phyloP scores from a whole-genome alignment of 2,888 invertebrate genomes.

The Cremastobaeus sp. region DNA sequence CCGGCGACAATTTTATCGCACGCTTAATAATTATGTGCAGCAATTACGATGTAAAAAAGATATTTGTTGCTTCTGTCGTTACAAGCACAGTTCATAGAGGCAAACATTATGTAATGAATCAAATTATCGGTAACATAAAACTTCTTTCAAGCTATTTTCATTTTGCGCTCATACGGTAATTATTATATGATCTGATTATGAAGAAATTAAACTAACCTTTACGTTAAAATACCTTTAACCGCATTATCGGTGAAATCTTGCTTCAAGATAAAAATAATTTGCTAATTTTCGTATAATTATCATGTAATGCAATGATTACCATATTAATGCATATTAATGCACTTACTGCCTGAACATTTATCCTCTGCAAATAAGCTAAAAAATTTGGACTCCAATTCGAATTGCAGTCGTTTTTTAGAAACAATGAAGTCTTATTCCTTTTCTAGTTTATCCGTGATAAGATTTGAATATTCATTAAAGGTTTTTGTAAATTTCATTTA shows the following conservation, averaged over 20 bases:
- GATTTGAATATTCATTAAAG: conserved; percentile 17
- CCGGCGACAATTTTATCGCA: conserved; percentile 49
- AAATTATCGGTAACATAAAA: conserved; percentile 31
- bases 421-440: neutral
- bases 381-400: too few relatives aligned
- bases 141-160: conserved; percentile 27
- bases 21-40: conserved; percentile 37
- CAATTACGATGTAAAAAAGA: conserved; percentile 37
- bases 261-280: too few relatives aligned
- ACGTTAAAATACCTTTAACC: too few relatives aligned
- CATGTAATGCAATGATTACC: too few relatives aligned
- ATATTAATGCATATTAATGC: too few relatives aligned
- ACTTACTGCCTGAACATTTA: too few relatives aligned
- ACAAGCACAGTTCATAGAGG: conserved; percentile 20
- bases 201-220: too few relatives aligned
- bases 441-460: neutral
- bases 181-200: conserved; percentile 28
- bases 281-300: too few relatives aligned
- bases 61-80: conserved; percentile 51
- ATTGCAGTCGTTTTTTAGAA: too few relatives aligned
- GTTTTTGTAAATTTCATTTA: neutral
- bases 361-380: too few relatives aligned
- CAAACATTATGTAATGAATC: conserved; percentile 33
- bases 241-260: too few relatives aligned
- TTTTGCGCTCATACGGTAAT: conserved; percentile 16